Evolutionary conservation across 2,888 invertebrate species (phyloP).

Genomic region (Chloromyia formosa): DNA sequence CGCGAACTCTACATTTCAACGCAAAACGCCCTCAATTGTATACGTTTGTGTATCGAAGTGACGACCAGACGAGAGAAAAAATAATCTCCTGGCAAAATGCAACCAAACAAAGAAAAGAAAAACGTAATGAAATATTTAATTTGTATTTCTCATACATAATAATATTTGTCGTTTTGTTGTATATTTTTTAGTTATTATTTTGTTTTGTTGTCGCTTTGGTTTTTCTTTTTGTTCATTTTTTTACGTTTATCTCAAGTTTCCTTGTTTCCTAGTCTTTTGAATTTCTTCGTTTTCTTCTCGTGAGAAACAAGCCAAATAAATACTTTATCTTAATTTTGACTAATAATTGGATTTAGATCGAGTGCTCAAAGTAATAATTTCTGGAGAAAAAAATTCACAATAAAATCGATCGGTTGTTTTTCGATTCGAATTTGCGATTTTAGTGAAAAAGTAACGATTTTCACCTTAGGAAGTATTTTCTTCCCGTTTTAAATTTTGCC

Average conservation of each 20-base stretch:
- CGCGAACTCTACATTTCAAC: constrained; percentile 50
- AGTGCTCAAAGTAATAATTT: too few relatives aligned
- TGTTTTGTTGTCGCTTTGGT: constrained; percentile 63
- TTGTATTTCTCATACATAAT: constrained; percentile 52
- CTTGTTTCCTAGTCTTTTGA: not conserved
- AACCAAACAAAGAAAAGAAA: constrained; percentile 33
- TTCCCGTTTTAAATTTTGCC: constrained; percentile 5
- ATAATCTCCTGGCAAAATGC: constrained; percentile 35
- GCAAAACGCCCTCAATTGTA: constrained; percentile 52
- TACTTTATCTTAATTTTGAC: too few relatives aligned
- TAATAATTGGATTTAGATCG: too few relatives aligned
- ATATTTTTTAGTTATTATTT: constrained; percentile 48
- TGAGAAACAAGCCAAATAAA: too few relatives aligned
- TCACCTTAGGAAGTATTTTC: not conserved
- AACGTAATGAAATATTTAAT: constrained; percentile 41
- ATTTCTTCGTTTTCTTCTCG: constrained; percentile 11
- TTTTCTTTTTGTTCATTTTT: constrained; percentile 54
- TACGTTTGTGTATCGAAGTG: constrained; percentile 52
- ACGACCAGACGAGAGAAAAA: constrained; percentile 56
- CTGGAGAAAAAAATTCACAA: not conserved
- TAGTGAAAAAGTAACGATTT: constrained; percentile 65
- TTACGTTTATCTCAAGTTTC: too few relatives aligned
- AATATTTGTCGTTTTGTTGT: constrained; percentile 49
- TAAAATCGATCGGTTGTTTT: constrained; percentile 55
- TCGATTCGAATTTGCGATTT: constrained; percentile 63